Base-by-base conservation (phyloP, 2,888 invertebrate species). In the Sesia apiformis region DNA sequence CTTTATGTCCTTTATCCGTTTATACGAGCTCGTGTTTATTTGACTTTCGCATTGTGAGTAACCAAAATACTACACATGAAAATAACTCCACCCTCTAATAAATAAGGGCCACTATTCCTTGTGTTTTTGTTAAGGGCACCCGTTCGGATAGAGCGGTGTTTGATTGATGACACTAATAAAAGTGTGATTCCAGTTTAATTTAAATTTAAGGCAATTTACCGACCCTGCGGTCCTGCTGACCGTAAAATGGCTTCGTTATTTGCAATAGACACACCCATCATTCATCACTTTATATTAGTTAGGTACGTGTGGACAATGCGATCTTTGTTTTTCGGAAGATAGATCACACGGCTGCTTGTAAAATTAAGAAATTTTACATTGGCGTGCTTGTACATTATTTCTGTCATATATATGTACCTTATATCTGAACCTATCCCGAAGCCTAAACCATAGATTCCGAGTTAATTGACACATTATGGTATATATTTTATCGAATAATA, bases 91-190 rank as follows among this genome's bases (percentile, higher is more conserved):
- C 60, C 51, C 4, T 60, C 59, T 60, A 60, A 55, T 60, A 43
- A 60, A 70, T 79, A 85, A 69, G 74, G 70, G 62, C 74, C 68
- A 76, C 74, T 79, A 73, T 81, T 69, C 70, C 53, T 53, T 59
- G 62, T 56, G 60, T 51, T 54, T 58, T 61, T 71, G 65, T 65
- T 63, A 60, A 57, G 64, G 63, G 67, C 67, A 69, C 69, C 74
- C 69, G 76, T 76, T 76, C 63, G 68, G 64, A 69, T 79, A 75
- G 80, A 75, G 72, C 82, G 78, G 76, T 76, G 74, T 86, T 87
- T 88, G 88, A 89, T 89, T 89, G 88, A 89, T 89, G 86, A 83
- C 72, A 71, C 83, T 88, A 89, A 89, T 88, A 89, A 87, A 86
- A 86, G 80, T 81, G 84, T 80, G 86, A 87, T 86, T 87, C 84